Conservation (phyloP, 1,140 invertebrate species). For the Drosophila pallidifrons region DNA sequence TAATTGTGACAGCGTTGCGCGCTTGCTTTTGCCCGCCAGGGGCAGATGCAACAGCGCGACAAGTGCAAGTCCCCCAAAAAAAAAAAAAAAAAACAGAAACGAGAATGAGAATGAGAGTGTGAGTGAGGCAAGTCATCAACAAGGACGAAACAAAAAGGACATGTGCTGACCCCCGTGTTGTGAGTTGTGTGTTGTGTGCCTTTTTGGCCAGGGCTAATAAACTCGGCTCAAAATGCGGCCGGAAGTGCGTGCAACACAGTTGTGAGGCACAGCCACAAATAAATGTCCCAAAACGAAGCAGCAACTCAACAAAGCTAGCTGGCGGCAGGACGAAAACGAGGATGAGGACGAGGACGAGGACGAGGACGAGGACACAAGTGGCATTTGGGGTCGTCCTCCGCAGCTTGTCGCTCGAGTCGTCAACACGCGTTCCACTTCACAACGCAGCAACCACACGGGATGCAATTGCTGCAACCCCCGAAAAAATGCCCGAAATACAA, state of each 20-base stretch:
- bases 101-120: too few relatives aligned
- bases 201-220: constrained; percentile 69
- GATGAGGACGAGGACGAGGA: constrained; percentile 20
- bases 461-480: constrained; percentile 79
- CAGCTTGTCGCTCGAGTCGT: constrained; percentile 22
- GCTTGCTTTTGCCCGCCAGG: neutral
- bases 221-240: constrained; percentile 64
- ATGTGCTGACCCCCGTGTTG: constrained; percentile 46
- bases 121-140: constrained; percentile 18
- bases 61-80: constrained; percentile 59
- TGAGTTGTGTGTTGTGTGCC: constrained; percentile 20
- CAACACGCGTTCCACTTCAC: constrained; percentile 75
- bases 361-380: constrained; percentile 45
- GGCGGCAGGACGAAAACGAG: neutral
- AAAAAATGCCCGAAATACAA: constrained; percentile 40
- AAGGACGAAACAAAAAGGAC: constrained; percentile 46
- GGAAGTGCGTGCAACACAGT: constrained; percentile 74
- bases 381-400: constrained; percentile 48
- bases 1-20: constrained; percentile 33
- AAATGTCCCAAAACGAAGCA: constrained; percentile 27
- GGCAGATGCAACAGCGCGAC: constrained; percentile 39
- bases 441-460: constrained; percentile 58
- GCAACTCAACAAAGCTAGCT: constrained; percentile 7
- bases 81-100: constrained; percentile 41
- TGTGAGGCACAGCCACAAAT: constrained; percentile 33